Base-by-base conservation (phyloP, 2,113 vertebrate genomes). In the Cyanoliseus patagonus region DNA sequence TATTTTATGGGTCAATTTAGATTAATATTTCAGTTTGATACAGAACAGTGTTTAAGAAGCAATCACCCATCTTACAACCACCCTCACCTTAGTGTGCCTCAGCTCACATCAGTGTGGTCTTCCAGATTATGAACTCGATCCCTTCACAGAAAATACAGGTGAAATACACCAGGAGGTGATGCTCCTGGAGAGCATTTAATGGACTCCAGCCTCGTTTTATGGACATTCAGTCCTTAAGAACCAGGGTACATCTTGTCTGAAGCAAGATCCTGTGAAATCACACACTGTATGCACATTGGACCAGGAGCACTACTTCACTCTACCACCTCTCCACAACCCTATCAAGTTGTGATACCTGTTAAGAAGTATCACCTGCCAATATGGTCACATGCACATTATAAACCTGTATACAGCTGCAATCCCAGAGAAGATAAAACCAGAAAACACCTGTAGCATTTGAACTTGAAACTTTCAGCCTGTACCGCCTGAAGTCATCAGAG, bases 251-350 rank as follows among this genome's bases (percentile, higher is more conserved):
- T 10, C n/a, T 28, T 8, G 9, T 33, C 24, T 44, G 20, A n/a
- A 42, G 28, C 8, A 69, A 79, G 74, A 53, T 4, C 2, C 17
- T 57, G 23, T 44, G 15, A 51, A 85, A 39, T 19, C 53, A 81
- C 0, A 0, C 1, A 1, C 22, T 41, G 18, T 10, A 15, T 7
- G 42, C 31, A 69, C 0, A 0, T 0, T 13, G 67, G 52, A 28
- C 13, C 11, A 25, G 41, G 16, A 84, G 63, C 55, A 83, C 7
- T 25, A 10, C 20, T 33, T 41, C n/a, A 11, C 12, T 22, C 39
- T 17, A 41, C 17, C 13, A 4, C 17, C 13, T 35, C 12, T 31
- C 46, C 46, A 49, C 31, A 53, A 27, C 33, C 27, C 13, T 4
- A 33, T 6, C 12, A n/a, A 47, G 30, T 1, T 7, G 24, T 1